These are phyloP conservation scores for Ectemnius cavifrons DNA, from an alignment of 2,888 invertebrate genomes.

Conservation along the genomic window DNA sequence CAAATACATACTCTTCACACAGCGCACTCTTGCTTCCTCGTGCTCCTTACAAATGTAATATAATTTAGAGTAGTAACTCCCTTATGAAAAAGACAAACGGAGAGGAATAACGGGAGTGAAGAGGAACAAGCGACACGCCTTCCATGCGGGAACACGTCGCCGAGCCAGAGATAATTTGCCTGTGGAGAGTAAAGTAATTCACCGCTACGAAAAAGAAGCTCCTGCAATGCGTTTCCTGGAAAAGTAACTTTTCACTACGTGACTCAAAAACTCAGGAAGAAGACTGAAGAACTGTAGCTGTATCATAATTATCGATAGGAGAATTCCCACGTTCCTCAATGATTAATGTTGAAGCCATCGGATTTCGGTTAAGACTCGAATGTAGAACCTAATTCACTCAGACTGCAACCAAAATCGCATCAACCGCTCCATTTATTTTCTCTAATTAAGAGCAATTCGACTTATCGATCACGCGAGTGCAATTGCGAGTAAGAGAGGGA, in stretches of 20 bases:
- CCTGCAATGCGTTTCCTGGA: neutral
- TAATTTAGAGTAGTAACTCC: slow-evolving; percentile 31
- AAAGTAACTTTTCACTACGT: neutral
- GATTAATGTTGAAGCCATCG: no score
- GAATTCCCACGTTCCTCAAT: neutral
- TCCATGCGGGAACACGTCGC: neutral
- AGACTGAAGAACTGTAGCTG: neutral
- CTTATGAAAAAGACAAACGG: neutral
- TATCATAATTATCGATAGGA: neutral
- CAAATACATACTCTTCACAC: neutral
- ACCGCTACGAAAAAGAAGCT: neutral
- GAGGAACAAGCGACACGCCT: neutral
- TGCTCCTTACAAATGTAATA: slow-evolving; percentile 5
- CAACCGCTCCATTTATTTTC: neutral
- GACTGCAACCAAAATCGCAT: no score
- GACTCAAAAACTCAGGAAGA: no score
- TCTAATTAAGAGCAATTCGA: slow-evolving; percentile 1
- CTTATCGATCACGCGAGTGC: neutral
- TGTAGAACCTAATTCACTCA: no score
- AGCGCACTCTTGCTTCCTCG: no score
- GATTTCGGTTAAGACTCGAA: no score
- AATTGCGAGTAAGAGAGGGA: neutral
- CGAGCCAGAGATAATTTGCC: neutral
- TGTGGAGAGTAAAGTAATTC: neutral
- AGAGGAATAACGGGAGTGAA: neutral